Base-by-base conservation (phyloP, 2,888 invertebrate species). In the Trichacis sp. region DNA sequence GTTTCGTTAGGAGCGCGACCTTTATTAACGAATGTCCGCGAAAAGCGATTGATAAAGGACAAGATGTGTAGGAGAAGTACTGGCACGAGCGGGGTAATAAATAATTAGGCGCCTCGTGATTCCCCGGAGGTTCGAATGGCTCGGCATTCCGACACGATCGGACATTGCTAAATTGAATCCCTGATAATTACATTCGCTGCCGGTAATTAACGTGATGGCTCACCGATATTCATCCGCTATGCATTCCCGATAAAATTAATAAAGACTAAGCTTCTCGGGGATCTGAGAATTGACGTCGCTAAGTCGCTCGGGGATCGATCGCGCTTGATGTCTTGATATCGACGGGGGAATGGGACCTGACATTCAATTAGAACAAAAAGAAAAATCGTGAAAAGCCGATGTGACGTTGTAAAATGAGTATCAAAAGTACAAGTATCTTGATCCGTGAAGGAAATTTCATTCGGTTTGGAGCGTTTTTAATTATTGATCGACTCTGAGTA, bases 171-270 rank as follows among this genome's bases (percentile, higher is more conserved):
- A 70, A 75, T 76, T 75, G 70, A 74, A 74, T 75, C 68, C 43
- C 47, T 66, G 61, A 69, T 71, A 75, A 77, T 77, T 77, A 77
- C 65, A 71, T 73, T 73, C 62, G 62, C 62, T 49, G 57, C 30
- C 48, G 58, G 48, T 68, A 68, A 71, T 71, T 69, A 69, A 68
- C 68, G 59, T 48, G 53, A 59, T 60, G 53, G 54, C 45, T 61
- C 65, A 62, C 68, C 56, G 68, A 54, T 68, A 69, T 71, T 72
- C 72, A 71, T 73, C 70, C 70, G 61, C 61, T 68, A 70, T 73
- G 73, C 70, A 74, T 73, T 75, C 70, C 71, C 75, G 73, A 79
- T 79, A 75, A 77, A 80, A 77, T 79, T 79, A 79, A 80, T 79
- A 77, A 79, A 76, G 73, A 70, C 55, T 75, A 75, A 80, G 76